Base-by-base conservation (phyloP, 2,113 vertebrate species). In the Misgurnus mizolepis region DNA sequence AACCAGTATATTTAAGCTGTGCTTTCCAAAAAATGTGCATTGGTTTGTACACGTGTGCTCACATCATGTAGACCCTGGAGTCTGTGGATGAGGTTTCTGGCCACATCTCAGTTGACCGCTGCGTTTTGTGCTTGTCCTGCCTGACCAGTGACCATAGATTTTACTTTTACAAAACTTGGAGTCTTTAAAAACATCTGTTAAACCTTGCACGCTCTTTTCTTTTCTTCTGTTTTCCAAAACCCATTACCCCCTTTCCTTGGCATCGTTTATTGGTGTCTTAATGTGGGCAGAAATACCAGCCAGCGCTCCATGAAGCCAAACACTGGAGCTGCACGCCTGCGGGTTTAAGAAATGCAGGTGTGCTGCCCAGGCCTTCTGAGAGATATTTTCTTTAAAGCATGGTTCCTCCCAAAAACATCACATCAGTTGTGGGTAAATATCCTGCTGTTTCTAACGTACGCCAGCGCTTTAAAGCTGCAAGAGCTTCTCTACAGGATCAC, bases 361-460 rank as follows among this genome's bases (percentile, higher is more conserved):
- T 83, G 83, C 53, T 43, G 86, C 80, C 85, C 69, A 85, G 79
- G 60, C 65, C 72, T 84, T 70, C 69, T 67, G 69, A 58, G 56
- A 64, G 65, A 69, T 73, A 75, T 90, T 88, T 91, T 91, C 90
- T 76, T 88, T 89, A 80, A 86, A 78, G 27, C 73, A 53, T 0
- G 56, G 67, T 72, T 67, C 74, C 17, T 85, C 87, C 79, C 81
- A 88, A 91, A 84, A 82, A 80, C 84, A 79, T 83, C 82, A 85
- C 88, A 88, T 86, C 84, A 85, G 83, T 82, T 82, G 49, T 84
- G 85, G 85, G 88, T 89, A 90, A 90, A 92, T 88, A 91, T 88
- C 76, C 88, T 86, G 86, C 82, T 86, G 82, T 80, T 85, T 88
- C 50, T 71, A 74, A 69, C 69, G 79, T 83, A 87, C 81, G 82